phyloP scores from a whole-genome alignment of 2,888 invertebrate genomes.

The Chironomus tentans region DNA sequence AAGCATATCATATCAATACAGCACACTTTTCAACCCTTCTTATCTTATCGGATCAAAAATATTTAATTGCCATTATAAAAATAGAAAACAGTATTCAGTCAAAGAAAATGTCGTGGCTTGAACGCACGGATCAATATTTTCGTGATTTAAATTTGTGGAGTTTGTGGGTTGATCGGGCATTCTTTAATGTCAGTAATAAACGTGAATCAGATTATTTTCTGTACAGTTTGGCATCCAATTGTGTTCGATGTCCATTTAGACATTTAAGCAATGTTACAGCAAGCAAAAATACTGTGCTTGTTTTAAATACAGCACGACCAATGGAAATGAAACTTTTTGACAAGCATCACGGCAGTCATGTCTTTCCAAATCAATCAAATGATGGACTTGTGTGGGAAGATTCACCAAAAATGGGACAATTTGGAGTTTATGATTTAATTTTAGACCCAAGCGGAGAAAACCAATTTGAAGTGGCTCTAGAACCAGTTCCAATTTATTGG shows the following conservation, averaged over 20 bases:
- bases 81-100: neutral
- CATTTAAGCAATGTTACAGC: conserved; percentile 43
- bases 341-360: conserved; percentile 43
- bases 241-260: conserved; percentile 60
- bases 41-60: too few relatives aligned
- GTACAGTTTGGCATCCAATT: conserved; percentile 61
- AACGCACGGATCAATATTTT: conserved; percentile 47
- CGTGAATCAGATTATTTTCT: conserved; percentile 42
- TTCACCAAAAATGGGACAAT: conserved; percentile 53
- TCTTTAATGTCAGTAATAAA: conserved; percentile 43
- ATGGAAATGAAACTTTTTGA: conserved; percentile 51
- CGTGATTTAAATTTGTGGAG: conserved; percentile 49
- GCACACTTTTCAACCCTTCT: too few relatives aligned
- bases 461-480: conserved; percentile 46
- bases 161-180: conserved; percentile 58
- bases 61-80: neutral
- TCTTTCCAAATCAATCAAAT: conserved; percentile 35
- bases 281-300: conserved; percentile 39
- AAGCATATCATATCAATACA: too few relatives aligned
- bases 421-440: conserved; percentile 58
- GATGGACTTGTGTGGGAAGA: conserved; percentile 54
- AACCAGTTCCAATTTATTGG: conserved; percentile 61
- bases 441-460: conserved; percentile 48
- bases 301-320: conserved; percentile 45
- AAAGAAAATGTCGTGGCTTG: conserved; percentile 47